phyloP scores from a whole-genome alignment of 1,140 invertebrate genomes.

The Mya arenaria region DNA sequence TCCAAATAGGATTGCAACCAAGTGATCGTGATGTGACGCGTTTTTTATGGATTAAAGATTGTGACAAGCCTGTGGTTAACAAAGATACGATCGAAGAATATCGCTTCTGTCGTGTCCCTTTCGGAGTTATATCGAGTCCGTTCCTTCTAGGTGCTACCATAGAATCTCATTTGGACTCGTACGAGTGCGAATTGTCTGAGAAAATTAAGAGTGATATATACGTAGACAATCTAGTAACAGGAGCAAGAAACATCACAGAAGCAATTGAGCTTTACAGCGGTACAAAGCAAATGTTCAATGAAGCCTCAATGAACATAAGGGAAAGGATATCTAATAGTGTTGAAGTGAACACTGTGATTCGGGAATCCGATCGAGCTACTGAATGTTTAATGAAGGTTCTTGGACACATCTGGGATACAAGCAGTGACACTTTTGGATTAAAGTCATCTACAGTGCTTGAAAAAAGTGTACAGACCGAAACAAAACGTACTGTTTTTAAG shows the following conservation, averaged over 20 bases:
- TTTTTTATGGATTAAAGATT: slow-evolving; percentile 9
- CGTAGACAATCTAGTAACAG: too few relatives aligned
- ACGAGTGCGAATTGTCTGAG: too few relatives aligned
- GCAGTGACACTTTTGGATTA: neutral
- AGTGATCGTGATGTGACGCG: slow-evolving; percentile 6
- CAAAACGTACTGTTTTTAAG: too few relatives aligned
- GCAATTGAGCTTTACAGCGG: too few relatives aligned
- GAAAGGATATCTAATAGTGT: slow-evolving; percentile 20
- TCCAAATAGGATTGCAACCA: slow-evolving; percentile 1
- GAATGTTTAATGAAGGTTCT: neutral
- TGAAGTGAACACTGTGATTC: neutral
- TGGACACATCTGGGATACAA: slow-evolving; percentile 13
- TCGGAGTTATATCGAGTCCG: slow-evolving; percentile 8
- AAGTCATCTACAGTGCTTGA: too few relatives aligned
- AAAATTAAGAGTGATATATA: too few relatives aligned
- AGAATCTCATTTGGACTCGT: too few relatives aligned
- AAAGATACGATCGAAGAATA: slow-evolving; percentile 1
- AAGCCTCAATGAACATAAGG: slow-evolving; percentile 20
- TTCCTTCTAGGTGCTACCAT: slow-evolving; percentile 1
- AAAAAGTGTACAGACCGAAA: too few relatives aligned
- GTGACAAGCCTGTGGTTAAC: neutral
- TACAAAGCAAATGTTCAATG: slow-evolving; percentile 15
- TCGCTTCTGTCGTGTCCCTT: slow-evolving; percentile 7
- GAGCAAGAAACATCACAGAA: too few relatives aligned
- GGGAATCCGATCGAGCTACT: neutral